phyloP scores from a whole-genome alignment of 2,888 invertebrate species.

The Gymnoscelis rufifasciata region DNA sequence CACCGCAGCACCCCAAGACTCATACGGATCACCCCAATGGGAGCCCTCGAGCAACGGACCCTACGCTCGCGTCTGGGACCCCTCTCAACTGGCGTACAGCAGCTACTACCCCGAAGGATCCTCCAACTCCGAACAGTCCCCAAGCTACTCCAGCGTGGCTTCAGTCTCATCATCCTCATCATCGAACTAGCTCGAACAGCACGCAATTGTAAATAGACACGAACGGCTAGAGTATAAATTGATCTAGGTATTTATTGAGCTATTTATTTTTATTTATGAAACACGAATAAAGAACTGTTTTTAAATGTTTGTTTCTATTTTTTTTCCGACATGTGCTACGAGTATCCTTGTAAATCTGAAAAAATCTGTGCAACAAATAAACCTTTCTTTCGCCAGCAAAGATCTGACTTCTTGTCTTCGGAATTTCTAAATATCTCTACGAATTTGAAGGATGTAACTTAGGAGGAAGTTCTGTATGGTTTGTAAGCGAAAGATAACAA shows the following conservation, averaged over 20 bases:
- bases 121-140: constrained; percentile 76
- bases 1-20: constrained; percentile 82
- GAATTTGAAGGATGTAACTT: too few relatives aligned
- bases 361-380: too few relatives aligned
- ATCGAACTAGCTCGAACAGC: constrained; percentile 47
- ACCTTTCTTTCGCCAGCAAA: too few relatives aligned
- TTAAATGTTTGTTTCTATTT: constrained; percentile 27
- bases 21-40: constrained; percentile 83
- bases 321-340: neutral
- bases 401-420: too few relatives aligned
- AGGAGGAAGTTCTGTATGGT: too few relatives aligned
- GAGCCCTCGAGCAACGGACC: constrained; percentile 86
- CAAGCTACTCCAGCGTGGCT: constrained; percentile 70
- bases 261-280: constrained; percentile 75
- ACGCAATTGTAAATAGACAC: constrained; percentile 56
- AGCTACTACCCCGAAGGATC: constrained; percentile 84
- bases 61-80: constrained; percentile 88
- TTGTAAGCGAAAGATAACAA: too few relatives aligned
- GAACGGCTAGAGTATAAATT: constrained; percentile 63
- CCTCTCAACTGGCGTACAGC: constrained; percentile 83
- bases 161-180: constrained; percentile 64
- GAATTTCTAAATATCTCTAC: too few relatives aligned
- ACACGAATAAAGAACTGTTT: constrained; percentile 66
- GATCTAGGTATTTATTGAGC: constrained; percentile 61
- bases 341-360: too few relatives aligned